These are phyloP conservation scores for Struthidea cinerea DNA, from an alignment of 2,113 vertebrate genomes.

Conservation along the genomic window DNA sequence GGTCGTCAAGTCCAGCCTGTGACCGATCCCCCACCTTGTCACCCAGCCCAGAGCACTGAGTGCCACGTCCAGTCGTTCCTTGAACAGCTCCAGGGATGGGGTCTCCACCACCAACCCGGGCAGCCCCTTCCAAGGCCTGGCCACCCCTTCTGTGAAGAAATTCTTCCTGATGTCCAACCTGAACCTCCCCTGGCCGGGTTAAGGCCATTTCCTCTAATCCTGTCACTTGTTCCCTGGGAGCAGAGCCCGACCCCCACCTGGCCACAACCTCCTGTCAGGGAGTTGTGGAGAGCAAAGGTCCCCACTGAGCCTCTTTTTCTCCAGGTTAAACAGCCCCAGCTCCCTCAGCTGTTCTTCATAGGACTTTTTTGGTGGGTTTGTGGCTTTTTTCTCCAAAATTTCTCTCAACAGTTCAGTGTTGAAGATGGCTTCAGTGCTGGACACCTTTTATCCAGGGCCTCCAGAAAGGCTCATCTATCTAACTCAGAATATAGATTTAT, in stretches of 20 bases:
- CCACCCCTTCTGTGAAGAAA: not conserved
- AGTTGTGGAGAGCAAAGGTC: not conserved
- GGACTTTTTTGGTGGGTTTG: not conserved
- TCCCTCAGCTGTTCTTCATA: not conserved
- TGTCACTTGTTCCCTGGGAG: not conserved
- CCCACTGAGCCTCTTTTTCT: not conserved
- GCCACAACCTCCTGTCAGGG: not conserved
- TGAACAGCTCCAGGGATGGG: not conserved
- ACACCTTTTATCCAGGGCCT: not conserved
- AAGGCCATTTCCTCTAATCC: not conserved
- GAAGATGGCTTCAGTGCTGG: not conserved
- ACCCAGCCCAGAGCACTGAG: not conserved
- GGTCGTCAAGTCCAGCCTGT: not conserved
- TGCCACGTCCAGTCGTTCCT: not conserved
- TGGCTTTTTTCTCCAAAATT: not conserved
- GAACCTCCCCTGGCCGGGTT: not conserved
- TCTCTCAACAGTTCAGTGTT: not conserved
- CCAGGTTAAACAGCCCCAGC: not conserved
- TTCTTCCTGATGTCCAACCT: not conserved
- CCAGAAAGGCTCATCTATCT: not conserved
- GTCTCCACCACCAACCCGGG: not conserved
- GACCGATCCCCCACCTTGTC: fast-evolving
- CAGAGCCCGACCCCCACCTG: not conserved
- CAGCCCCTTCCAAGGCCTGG: not conserved
- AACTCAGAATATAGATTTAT: not conserved